These are phyloP conservation scores for Philhelius pedissequus DNA, from an alignment of 2,888 invertebrate genomes.

Conservation along the genomic window DNA sequence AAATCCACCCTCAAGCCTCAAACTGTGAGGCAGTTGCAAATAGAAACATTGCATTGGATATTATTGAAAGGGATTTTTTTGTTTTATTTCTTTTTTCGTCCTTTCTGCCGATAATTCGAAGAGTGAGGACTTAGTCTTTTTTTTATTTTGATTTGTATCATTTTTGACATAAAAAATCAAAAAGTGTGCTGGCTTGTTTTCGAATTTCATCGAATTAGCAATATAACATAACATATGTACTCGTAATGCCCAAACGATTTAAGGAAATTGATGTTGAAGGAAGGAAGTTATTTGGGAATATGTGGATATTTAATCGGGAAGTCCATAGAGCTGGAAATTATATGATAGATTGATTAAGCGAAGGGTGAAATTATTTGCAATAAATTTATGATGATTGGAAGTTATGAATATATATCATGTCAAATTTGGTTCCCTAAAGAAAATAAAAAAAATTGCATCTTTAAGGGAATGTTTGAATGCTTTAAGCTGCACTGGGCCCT, in stretches of 20 bases:
- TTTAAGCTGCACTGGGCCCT: too few relatives aligned
- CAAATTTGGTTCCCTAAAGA: not conserved
- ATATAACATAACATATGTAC: not conserved
- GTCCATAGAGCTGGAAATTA: not conserved
- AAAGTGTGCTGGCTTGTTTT: not conserved
- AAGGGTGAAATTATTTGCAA: not conserved
- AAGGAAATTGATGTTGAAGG: not conserved
- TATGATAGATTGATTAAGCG: not conserved
- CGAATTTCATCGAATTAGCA: not conserved
- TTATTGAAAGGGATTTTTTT: slow-evolving; percentile 1
- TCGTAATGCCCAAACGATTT: not conserved
- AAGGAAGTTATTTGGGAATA: not conserved
- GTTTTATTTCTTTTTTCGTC: not conserved
- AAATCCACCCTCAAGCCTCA: slow-evolving; percentile 58
- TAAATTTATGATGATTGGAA: not conserved
- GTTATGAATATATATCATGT: not conserved
- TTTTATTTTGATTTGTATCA: slow-evolving; percentile 10
- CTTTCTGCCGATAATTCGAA: not conserved
- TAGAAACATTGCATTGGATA: slow-evolving; percentile 43
- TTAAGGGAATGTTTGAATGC: too few relatives aligned
- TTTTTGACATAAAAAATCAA: slow-evolving; percentile 6
- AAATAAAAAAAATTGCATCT: too few relatives aligned
- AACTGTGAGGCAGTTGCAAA: not conserved
- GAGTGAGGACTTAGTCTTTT: not conserved
- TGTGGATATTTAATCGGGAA: not conserved